phyloP scores from a whole-genome alignment of 2,113 vertebrate genomes.

The Alosa alosa region DNA sequence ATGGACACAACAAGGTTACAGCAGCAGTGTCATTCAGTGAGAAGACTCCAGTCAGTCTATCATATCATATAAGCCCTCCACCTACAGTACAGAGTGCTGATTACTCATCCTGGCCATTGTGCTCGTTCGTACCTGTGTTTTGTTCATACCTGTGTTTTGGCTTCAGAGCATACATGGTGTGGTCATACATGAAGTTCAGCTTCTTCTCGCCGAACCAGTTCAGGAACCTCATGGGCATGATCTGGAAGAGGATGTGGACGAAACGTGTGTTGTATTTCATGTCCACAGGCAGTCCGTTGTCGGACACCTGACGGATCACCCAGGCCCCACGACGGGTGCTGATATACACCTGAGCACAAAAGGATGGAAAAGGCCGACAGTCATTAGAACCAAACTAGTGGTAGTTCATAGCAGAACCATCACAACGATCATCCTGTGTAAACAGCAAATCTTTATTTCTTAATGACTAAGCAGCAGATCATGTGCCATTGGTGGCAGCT shows the following conservation, averaged over 20 bases:
- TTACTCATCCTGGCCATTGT: constrained; percentile 27
- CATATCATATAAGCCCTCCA: not conserved
- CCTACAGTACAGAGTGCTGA: not conserved
- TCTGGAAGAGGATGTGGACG: constrained; percentile 59
- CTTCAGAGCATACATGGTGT: constrained; percentile 78
- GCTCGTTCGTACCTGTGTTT: constrained; percentile 67
- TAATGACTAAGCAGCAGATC: no score
- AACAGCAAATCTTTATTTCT: no score
- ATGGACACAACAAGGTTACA: not conserved
- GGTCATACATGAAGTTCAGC: constrained; percentile 76
- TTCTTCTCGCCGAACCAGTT: constrained; percentile 65
- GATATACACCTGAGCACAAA: constrained; percentile 72
- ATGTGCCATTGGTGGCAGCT: no score
- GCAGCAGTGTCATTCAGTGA: not conserved
- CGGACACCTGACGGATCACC: constrained; percentile 68
- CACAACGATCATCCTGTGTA: not conserved
- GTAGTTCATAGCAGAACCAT: not conserved
- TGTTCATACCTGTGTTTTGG: constrained; percentile 73
- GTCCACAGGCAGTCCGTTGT: constrained; percentile 72
- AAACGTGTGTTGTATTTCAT: constrained; percentile 74
- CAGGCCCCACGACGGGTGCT: constrained; percentile 77
- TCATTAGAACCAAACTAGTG: not conserved
- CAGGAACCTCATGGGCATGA: constrained; percentile 67
- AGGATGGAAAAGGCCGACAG: not conserved
- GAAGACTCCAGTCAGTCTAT: not conserved